These are phyloP conservation scores for Agelaius tricolor DNA, from an alignment of 2,113 vertebrate genomes.

Conservation along the genomic window DNA sequence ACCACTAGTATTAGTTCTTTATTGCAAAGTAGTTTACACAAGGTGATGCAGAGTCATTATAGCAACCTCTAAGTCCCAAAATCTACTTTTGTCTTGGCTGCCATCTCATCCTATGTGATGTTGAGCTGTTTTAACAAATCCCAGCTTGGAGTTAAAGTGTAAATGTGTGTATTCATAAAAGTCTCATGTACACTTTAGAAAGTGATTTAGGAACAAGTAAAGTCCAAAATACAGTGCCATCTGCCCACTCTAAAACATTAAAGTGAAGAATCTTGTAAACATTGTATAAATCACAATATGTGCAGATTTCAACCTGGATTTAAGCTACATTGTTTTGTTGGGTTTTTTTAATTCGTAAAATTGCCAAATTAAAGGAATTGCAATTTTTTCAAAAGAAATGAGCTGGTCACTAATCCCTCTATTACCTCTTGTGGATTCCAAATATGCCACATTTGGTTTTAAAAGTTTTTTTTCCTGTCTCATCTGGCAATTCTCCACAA, in stretches of 20 bases:
- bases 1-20: not conserved
- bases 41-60: not conserved
- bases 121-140: not conserved
- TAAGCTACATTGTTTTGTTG: rapidly evolving
- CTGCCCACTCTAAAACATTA: not conserved
- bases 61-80: not conserved
- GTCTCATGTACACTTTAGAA: not conserved
- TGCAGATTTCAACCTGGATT: not conserved
- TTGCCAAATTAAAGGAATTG: not conserved
- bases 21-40: not conserved
- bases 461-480: not conserved
- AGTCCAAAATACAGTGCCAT: not conserved
- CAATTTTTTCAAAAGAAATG: not conserved
- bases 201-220: not conserved
- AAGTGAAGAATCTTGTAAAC: not conserved
- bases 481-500: not conserved
- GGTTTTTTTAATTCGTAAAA: not conserved
- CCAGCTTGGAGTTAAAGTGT: not conserved
- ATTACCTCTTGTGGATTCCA: not conserved
- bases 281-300: rapidly evolving
- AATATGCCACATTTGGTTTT: not conserved
- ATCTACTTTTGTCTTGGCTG: not conserved
- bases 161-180: not conserved
- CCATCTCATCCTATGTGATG: not conserved
- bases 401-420: not conserved